Base-by-base conservation (phyloP, 2,797 vertebrate species). In the Emys orbicularis region DNA sequence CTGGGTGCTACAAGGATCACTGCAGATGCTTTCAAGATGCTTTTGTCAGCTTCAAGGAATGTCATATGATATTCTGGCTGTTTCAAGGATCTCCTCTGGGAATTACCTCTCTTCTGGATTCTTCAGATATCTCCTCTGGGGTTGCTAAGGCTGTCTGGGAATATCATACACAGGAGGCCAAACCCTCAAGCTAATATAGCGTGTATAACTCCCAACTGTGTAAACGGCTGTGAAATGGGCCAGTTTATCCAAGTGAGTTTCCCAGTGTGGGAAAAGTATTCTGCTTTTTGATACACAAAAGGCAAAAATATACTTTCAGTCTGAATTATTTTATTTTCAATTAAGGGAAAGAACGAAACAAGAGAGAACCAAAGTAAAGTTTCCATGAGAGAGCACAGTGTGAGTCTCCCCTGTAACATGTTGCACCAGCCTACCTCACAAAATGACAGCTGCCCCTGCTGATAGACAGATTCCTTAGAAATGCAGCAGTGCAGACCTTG, bases 351-450 rank as follows among this genome's bases (percentile, higher is more conserved):
- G 6, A 50, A 25, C 19, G 8, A 84, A 88, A 56, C 23, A 72
- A 84, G 76, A 61, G 91, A 83, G 29, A 11, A 74, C 2, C 29
- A n/a, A 84, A 57, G 4, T 4, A 12, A 68, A 3, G 74, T 87
- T 83, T 95, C 81, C 25, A 3, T 13, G 77, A 83, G 74, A 52
- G 4, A 79, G 76, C 50, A 77, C n/a, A 16, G 5, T 23, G 6
- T 82, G 77, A 52, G 52, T 84, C 34, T 82, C 0, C 0, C 21
- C 50, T 53, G 8, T 49, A 68, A 13, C 21, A 41, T 19, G 11
- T n/a, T 84, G 41, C 54, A 47, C 61, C 16, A 81, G 31, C 27
- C 37, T 37, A 44, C 72, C 72, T 74, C 44, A 79, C 15, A 57
- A 54, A 88, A 85, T 5, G 5, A 34, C 12, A 65, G 10, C 37